Evolutionary conservation across 1,140 invertebrate species (phyloP).

Genomic region (Tetraneura akinire): DNA sequence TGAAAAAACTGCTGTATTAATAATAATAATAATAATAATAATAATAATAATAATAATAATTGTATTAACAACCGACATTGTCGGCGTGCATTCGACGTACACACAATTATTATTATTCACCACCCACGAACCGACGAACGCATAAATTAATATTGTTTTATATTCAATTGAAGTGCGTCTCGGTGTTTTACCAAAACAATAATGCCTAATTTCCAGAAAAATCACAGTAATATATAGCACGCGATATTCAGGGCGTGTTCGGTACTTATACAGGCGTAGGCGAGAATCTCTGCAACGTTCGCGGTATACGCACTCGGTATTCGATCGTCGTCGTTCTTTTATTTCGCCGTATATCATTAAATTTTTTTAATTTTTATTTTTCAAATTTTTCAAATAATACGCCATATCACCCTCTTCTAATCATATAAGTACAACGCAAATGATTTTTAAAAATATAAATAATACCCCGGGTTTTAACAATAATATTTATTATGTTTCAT

Average conservation of each 20-base stretch:
- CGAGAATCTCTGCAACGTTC: neutral
- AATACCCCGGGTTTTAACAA: too few species aligned
- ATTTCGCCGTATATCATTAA: neutral
- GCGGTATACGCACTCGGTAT: too few species aligned
- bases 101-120: neutral
- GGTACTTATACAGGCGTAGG: neutral
- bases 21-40: too few species aligned
- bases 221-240: too few species aligned
- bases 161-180: neutral
- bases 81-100: neutral
- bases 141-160: conserved; percentile 8
- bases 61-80: neutral
- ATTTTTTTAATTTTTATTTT: neutral
- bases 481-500: too few species aligned
- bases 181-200: neutral
- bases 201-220: conserved; percentile 22
- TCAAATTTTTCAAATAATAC: neutral
- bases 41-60: neutral
- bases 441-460: too few species aligned
- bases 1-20: too few species aligned
- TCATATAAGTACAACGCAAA: too few species aligned
- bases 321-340: neutral
- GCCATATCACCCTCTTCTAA: too few species aligned
- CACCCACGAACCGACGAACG: conserved; percentile 7
- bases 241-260: neutral